Evolutionary conservation across 2,888 invertebrate genomes (phyloP).

Genomic region (Drosophila kuntzei): DNA sequence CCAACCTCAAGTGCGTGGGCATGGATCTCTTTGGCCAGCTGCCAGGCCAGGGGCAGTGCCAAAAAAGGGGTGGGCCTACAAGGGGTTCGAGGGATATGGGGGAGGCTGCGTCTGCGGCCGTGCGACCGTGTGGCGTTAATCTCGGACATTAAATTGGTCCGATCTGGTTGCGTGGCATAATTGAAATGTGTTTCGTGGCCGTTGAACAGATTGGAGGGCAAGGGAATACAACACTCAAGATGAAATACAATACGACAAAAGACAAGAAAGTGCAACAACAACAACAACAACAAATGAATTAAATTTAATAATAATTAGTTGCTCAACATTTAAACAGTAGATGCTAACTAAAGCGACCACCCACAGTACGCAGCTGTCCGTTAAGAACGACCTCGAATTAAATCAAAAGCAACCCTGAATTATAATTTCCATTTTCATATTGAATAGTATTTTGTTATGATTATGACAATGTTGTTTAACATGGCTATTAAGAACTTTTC

Average conservation of each 20-base stretch:
- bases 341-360: slow-evolving; percentile 10
- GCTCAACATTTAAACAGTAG: neutral
- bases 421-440: slow-evolving; percentile 10
- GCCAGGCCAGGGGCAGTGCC: slow-evolving; percentile 42
- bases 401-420: slow-evolving; percentile 9
- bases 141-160: slow-evolving; percentile 54
- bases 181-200: slow-evolving; percentile 26
- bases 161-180: slow-evolving; percentile 61
- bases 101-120: neutral
- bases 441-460: neutral
- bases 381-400: neutral
- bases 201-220: slow-evolving; percentile 41
- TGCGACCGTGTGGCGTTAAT: slow-evolving; percentile 50
- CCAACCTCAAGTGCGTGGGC: slow-evolving; percentile 58
- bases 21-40: slow-evolving; percentile 59
- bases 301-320: slow-evolving; percentile 32
- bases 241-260: slow-evolving; percentile 26
- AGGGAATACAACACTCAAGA: slow-evolving; percentile 15
- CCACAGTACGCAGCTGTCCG: neutral
- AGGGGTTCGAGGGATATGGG: neutral
- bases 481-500: neutral
- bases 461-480: neutral
- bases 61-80: neutral
- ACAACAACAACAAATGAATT: slow-evolving; percentile 18
- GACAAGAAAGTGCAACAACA: slow-evolving; percentile 2